Base-by-base conservation (phyloP, 2,888 invertebrate genomes). In the Sisyra nigra region DNA sequence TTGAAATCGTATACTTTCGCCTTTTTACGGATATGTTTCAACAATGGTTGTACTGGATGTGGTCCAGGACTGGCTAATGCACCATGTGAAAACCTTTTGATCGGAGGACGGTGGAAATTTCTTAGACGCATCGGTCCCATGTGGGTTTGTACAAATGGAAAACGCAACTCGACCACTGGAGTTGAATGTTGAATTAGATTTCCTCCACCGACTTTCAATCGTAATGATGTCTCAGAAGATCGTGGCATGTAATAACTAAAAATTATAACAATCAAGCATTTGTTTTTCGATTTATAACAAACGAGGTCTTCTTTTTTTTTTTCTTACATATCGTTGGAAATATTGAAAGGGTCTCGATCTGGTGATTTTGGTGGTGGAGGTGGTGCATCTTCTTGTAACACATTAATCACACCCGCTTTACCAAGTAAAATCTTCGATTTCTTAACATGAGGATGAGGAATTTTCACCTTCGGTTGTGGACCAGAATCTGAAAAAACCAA, bases 141-240 rank as follows among this genome's bases (percentile, higher is more conserved):
- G 58, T 89, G 85, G 0, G 93, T 92, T 48, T 96, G 97, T 48
- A 99, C 86, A 66, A 97, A 97, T 1, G 94, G 93, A 3, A 83
- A 83, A 18, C 92, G 72, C 2, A 98, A 66, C 59, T 98, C 97
- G 7, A 96, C 89, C 0, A 94, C 92, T 0, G 98, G 97, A 0
- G 93, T 97, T 31, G 97, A 96, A 65, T 98, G 98, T 60, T 98
- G 92, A 46, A 93, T 88, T 3, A 93, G 68, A 61, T 87, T 89
- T 1, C 86, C 89, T 2, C 89, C 91, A 8, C 89, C 88, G 3
- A 91, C 85, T 63, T 87, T 86, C 1, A 88, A 68, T 18, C 86
- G 73, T 11, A 84, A 66, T 8, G 85, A 78, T 3, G 78, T 76
- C 52, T 80, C 80, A 8, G 87, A 84, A 0, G 88, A 85, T 54